Conservation (phyloP, 2,113 vertebrate species). For the Castor canadensis region DNA sequence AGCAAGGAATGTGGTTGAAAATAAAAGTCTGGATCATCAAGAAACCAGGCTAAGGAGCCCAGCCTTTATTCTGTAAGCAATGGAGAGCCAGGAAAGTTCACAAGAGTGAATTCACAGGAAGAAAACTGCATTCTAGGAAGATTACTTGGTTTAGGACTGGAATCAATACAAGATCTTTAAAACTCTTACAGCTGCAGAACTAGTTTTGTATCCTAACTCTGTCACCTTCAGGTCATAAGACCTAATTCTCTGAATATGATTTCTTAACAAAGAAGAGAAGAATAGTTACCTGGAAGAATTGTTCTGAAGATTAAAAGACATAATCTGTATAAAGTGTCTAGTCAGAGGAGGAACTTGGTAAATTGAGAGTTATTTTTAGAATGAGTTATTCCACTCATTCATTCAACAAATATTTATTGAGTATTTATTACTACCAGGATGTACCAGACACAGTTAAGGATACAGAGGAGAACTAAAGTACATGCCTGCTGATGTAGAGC, state of each 20-base stretch:
- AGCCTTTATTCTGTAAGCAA: not conserved
- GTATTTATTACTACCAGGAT: not conserved
- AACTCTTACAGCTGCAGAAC: not conserved
- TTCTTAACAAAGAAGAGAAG: not conserved
- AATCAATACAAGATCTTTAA: not conserved
- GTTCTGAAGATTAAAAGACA: not conserved
- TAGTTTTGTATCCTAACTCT: not conserved
- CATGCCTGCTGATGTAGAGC: not conserved
- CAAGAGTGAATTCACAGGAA: not conserved
- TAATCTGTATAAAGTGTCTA: not conserved
- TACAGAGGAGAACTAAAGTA: not conserved
- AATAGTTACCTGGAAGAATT: not conserved
- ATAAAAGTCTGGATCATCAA: not conserved
- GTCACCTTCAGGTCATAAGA: not conserved
- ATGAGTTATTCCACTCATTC: not conserved
- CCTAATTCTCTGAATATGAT: not conserved
- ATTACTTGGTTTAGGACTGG: not conserved
- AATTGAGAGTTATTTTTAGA: constrained; percentile 22
- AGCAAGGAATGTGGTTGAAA: not conserved
- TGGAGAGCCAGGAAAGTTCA: not conserved
- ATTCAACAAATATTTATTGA: constrained; percentile 41
- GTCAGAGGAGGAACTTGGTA: not conserved
- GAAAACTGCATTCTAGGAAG: not conserved
- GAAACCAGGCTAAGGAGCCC: not conserved
- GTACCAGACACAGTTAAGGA: not conserved